These are phyloP conservation scores for Catostomus latipinnis DNA, from an alignment of 2,797 vertebrate genomes.

Conservation along the genomic window DNA sequence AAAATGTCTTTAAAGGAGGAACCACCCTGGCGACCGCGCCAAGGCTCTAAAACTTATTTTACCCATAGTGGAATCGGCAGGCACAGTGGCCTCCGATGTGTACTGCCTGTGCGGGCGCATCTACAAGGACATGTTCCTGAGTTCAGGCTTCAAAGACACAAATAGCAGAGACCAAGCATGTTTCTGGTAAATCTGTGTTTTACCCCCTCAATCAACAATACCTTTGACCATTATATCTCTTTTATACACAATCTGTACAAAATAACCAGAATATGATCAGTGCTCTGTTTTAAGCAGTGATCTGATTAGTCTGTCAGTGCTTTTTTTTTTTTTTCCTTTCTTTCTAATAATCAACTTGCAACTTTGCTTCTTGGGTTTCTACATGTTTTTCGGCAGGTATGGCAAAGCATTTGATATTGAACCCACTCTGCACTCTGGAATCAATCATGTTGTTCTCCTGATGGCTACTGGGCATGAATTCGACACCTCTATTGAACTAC, in stretches of 20 bases:
- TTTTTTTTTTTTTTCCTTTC: constrained; percentile 7
- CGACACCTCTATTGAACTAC: constrained; percentile 84
- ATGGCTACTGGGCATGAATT: constrained; percentile 86
- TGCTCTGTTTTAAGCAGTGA: not conserved
- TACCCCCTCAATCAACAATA: not conserved
- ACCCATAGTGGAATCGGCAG: constrained; percentile 76
- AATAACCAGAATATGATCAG: too few relatives aligned
- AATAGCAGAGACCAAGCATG: constrained; percentile 82
- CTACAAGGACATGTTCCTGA: constrained; percentile 92
- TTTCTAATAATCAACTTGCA: not conserved
- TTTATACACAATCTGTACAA: not conserved
- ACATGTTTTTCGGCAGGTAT: constrained; percentile 78
- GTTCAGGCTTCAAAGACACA: constrained; percentile 80
- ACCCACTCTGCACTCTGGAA: constrained; percentile 87
- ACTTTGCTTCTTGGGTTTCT: not conserved
- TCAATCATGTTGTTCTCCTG: constrained; percentile 87
- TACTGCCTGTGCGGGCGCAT: constrained; percentile 91
- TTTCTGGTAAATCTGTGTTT: constrained; percentile 78
- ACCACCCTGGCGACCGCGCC: constrained; percentile 82
- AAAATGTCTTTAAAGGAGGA: constrained; percentile 78
- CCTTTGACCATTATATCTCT: not conserved
- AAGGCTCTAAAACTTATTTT: constrained; percentile 85
- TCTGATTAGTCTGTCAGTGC: not conserved
- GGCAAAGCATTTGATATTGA: constrained; percentile 87
- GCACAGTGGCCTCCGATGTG: constrained; percentile 83